Conservation (phyloP, 1,140 invertebrate species). For the Dreissena polymorpha region DNA sequence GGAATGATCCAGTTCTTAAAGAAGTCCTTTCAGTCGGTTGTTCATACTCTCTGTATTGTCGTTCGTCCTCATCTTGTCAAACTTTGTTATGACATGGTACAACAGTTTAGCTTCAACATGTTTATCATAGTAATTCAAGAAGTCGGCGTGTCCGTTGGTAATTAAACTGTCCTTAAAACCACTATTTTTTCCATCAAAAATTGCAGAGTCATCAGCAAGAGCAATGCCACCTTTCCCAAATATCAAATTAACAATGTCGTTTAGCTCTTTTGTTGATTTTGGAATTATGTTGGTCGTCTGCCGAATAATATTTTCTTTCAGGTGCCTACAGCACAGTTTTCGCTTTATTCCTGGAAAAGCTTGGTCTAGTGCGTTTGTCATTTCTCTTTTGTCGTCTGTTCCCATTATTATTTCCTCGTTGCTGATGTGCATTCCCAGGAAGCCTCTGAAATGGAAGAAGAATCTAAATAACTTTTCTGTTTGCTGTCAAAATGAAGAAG, state of each 20-base stretch:
- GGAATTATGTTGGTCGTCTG: conserved; percentile 44
- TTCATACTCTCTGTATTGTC: too few relatives aligned
- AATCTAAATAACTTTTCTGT: conserved; percentile 27
- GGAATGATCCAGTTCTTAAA: background rate
- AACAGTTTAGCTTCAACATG: too few relatives aligned
- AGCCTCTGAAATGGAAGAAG: conserved; percentile 13
- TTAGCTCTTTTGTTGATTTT: background rate
- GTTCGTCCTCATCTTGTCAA: too few relatives aligned
- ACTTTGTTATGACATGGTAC: too few relatives aligned
- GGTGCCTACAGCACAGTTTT: conserved; percentile 47
- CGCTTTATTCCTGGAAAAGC: conserved; percentile 15
- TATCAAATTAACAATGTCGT: conserved; percentile 1
- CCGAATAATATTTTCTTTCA: conserved; percentile 46
- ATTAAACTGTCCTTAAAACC: too few relatives aligned
- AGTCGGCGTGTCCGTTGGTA: too few relatives aligned
- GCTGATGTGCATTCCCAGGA: conserved; percentile 1
- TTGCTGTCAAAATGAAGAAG: conserved; percentile 50
- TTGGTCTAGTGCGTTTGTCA: conserved; percentile 47
- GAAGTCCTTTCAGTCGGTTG: background rate
- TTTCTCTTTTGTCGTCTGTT: conserved; percentile 53
- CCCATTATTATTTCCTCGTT: conserved; percentile 31
- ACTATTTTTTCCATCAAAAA: conserved; percentile 10
- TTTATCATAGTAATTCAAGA: too few relatives aligned
- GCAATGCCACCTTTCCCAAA: conserved; percentile 34
- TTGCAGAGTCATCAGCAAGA: conserved; percentile 19